Conservation (phyloP, 2,113 vertebrate species). For the Recurvirostra avosetta region DNA sequence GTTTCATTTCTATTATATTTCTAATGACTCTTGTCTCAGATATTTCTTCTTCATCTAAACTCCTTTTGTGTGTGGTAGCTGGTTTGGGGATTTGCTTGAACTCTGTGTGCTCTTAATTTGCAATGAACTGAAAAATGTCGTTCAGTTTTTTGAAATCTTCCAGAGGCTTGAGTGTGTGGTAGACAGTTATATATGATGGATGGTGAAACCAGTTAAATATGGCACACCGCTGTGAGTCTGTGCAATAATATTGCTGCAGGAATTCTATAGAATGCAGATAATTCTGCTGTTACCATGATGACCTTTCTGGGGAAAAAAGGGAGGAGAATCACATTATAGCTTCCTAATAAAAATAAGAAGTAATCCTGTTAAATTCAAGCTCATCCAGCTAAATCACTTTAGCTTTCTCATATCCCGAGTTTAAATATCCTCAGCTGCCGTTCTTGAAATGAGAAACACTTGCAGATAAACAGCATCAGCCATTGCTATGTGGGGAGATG, state of each 20-base stretch:
- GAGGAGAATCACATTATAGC: background rate
- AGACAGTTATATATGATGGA: background rate
- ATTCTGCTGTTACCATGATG: slow-evolving; percentile 1
- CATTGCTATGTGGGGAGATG: background rate
- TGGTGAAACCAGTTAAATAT: background rate
- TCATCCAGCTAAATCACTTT: slow-evolving; percentile 54
- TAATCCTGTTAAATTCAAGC: slow-evolving; percentile 61
- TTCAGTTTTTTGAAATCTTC: background rate
- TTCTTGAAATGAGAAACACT: background rate
- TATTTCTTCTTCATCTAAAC: background rate
- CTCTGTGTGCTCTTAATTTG: background rate
- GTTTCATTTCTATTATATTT: background rate
- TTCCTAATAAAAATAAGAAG: slow-evolving; percentile 60
- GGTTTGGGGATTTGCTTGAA: background rate
- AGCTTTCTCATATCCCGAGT: background rate
- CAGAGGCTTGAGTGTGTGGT: background rate
- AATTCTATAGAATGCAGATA: background rate
- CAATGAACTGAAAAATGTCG: background rate
- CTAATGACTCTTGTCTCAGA: background rate
- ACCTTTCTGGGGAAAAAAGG: background rate
- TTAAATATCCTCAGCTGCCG: background rate
- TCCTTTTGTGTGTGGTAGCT: background rate
- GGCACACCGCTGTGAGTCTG: background rate
- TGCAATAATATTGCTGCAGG: background rate
- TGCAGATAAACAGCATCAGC: background rate